Conservation (phyloP, 2,888 invertebrate genomes). For the Dicranocentrus wangi region DNA sequence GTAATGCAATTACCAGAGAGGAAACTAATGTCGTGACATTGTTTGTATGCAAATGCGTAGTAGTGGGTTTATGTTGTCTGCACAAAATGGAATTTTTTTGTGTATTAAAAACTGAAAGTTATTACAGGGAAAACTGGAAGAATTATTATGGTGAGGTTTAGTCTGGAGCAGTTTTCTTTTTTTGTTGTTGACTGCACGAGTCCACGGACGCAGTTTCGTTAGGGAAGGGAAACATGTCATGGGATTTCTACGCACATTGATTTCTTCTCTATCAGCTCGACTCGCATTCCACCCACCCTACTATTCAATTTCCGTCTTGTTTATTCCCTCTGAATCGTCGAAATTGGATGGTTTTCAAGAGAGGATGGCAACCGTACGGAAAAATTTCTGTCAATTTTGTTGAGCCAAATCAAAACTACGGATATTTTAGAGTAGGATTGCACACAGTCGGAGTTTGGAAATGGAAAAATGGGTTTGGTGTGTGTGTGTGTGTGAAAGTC, state of each 20-base stretch:
- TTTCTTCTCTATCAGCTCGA: not conserved
- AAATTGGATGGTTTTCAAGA: not conserved
- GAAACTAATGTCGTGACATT: too few relatives aligned
- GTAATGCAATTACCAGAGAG: too few relatives aligned
- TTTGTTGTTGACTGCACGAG: too few relatives aligned
- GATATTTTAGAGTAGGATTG: not conserved
- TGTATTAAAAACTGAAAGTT: too few relatives aligned
- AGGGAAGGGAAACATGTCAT: not conserved
- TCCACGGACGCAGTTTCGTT: not conserved
- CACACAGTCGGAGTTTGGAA: too few relatives aligned
- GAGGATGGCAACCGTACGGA: not conserved
- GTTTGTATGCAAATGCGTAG: not conserved
- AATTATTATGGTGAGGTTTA: too few relatives aligned
- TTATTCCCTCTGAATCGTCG: slow-evolving; percentile 4
- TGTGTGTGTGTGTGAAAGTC: too few relatives aligned
- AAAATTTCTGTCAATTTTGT: slow-evolving; percentile 18
- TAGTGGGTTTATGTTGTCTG: too few relatives aligned
- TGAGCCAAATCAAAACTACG: not conserved
- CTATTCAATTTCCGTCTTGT: slow-evolving; percentile 19
- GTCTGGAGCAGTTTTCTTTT: too few relatives aligned
- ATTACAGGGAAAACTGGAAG: too few relatives aligned
- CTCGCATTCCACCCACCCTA: not conserved
- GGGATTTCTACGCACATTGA: slow-evolving; percentile 5
- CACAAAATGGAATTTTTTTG: too few relatives aligned
- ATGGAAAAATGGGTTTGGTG: too few relatives aligned